Evolutionary conservation across 2,888 invertebrate species (phyloP).

Genomic region (Rugalucina vietnamica): DNA sequence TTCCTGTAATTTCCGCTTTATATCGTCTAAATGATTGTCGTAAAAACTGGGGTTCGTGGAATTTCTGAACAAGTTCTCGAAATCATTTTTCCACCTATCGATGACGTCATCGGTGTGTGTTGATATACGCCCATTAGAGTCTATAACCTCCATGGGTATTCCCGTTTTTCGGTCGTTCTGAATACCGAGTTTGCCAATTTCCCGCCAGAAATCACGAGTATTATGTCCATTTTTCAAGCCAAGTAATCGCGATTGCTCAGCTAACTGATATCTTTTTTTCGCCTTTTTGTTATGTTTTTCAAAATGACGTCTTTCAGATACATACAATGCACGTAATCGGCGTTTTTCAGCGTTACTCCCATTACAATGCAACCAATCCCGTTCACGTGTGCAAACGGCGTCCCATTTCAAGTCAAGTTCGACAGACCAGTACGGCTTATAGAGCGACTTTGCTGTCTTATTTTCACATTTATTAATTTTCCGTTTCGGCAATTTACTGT

Average conservation of each 20-base stretch:
- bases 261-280: constrained; percentile 17
- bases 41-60: not conserved
- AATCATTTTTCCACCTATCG: not conserved
- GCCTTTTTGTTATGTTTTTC: constrained; percentile 16
- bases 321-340: not conserved
- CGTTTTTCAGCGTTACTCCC: not conserved
- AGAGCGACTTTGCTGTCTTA: not conserved
- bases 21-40: not conserved
- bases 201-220: not conserved
- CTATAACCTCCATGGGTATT: constrained; percentile 27
- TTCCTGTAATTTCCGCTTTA: not conserved
- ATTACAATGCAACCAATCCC: not conserved
- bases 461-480: not conserved
- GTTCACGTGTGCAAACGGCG: not conserved
- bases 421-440: not conserved
- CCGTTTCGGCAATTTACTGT: not conserved
- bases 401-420: not conserved
- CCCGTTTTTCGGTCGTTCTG: constrained; percentile 9
- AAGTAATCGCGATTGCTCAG: not conserved
- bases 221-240: not conserved
- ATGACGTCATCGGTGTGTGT: not conserved
- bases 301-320: not conserved
- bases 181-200: constrained; percentile 26
- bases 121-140: not conserved
- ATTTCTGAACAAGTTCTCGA: not conserved